Conservation (phyloP, 2,113 vertebrate species). For the Sorex araneus region DNA sequence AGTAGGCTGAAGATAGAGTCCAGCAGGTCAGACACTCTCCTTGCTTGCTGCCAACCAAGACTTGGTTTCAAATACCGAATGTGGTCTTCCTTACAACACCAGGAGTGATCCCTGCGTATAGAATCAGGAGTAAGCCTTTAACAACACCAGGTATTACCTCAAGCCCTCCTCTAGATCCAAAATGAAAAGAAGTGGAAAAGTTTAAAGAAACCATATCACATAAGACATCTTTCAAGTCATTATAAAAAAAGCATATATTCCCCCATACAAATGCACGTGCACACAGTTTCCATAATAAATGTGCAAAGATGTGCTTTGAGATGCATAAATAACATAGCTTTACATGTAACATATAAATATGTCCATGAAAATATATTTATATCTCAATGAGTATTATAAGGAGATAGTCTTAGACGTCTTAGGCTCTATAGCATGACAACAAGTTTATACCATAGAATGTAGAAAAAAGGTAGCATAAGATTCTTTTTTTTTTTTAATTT, state of each 20-base stretch:
- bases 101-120: too few relatives aligned
- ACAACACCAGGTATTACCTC: too few relatives aligned
- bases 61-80: too few relatives aligned
- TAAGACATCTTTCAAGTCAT: not conserved
- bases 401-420: not conserved
- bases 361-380: constrained; percentile 19
- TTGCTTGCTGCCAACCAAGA: too few relatives aligned
- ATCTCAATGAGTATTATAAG: not conserved
- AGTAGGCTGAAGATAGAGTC: too few relatives aligned
- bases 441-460: not conserved
- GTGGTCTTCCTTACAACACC: too few relatives aligned
- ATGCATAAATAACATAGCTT: not conserved
- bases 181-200: too few relatives aligned
- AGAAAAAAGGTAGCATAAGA: not conserved
- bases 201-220: too few relatives aligned
- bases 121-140: too few relatives aligned
- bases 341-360: not conserved
- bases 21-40: too few relatives aligned
- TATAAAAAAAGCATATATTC: not conserved
- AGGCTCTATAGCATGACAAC: not conserved
- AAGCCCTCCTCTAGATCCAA: too few relatives aligned
- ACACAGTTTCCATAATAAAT: not conserved
- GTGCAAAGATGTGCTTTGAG: not conserved
- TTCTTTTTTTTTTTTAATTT: too few relatives aligned
- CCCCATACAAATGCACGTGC: not conserved